These are phyloP conservation scores for Lamellibrachia columna DNA, from an alignment of 2,888 invertebrate species.

Conservation along the genomic window DNA sequence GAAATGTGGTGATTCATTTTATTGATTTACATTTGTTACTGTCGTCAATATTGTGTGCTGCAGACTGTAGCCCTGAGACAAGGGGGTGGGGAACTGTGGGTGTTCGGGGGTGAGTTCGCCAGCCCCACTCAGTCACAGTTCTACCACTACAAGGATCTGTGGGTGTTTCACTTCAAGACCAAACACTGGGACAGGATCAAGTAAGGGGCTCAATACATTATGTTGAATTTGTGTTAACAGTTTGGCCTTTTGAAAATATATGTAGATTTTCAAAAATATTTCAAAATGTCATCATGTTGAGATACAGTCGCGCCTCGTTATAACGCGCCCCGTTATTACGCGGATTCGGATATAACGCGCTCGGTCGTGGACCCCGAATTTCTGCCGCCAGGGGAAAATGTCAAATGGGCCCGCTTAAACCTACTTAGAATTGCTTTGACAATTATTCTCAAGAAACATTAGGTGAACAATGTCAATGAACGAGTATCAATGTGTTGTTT, in stretches of 20 bases:
- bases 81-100: constrained; percentile 78
- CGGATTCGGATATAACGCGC: no score
- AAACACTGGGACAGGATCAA: constrained; percentile 83
- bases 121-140: constrained; percentile 91
- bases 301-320: no score
- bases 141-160: constrained; percentile 90
- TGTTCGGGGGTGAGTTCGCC: constrained; percentile 93
- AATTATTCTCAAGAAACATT: no score
- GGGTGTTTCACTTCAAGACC: constrained; percentile 79
- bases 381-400: no score
- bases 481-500: no score
- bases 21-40: neutral
- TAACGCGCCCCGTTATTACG: no score
- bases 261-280: no score
- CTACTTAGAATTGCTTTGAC: no score
- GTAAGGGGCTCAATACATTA: constrained; percentile 57
- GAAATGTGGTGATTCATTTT: neutral
- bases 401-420: no score
- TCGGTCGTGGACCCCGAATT: no score
- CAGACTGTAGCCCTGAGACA: constrained; percentile 77
- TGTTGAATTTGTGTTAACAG: neutral
- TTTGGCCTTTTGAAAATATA: neutral
- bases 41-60: neutral
- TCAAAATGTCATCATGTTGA: no score
- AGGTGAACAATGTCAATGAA: no score